These are phyloP conservation scores for Popillia japonica DNA, from an alignment of 1,140 invertebrate genomes.

Conservation along the genomic window DNA sequence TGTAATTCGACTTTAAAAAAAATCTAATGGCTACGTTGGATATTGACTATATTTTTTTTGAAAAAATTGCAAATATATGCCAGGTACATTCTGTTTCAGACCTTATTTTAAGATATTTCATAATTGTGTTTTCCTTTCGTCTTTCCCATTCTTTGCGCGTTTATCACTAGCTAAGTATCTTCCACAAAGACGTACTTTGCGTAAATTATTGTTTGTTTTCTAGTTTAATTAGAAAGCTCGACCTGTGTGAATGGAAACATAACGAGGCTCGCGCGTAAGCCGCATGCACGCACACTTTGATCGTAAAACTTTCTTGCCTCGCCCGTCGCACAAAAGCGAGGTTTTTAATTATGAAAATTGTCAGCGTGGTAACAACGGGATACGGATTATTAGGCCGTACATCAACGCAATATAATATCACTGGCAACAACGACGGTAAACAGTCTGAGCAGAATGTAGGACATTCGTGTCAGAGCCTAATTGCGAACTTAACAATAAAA, in stretches of 20 bases:
- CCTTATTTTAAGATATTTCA: no score
- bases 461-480: neutral
- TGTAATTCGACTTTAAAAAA: no score
- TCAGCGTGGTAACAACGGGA: neutral
- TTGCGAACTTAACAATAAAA: neutral
- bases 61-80: no score
- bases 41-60: no score
- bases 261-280: neutral
- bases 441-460: neutral
- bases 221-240: neutral
- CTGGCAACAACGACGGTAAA: neutral
- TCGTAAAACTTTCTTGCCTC: neutral
- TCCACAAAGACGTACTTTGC: neutral
- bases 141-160: neutral
- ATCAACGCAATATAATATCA: neutral
- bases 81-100: no score
- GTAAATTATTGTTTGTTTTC: neutral
- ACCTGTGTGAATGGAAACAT: neutral
- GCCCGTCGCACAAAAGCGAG: neutral
- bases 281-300: neutral
- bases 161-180: neutral
- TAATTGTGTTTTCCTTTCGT: no score
- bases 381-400: neutral
- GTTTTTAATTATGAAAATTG: constrained; percentile 16
- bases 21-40: no score